Evolutionary conservation across 2,888 invertebrate species (phyloP), one percentile per base, ranked within the genome.

Genomic region (Cerceris rybyensis): DNA sequence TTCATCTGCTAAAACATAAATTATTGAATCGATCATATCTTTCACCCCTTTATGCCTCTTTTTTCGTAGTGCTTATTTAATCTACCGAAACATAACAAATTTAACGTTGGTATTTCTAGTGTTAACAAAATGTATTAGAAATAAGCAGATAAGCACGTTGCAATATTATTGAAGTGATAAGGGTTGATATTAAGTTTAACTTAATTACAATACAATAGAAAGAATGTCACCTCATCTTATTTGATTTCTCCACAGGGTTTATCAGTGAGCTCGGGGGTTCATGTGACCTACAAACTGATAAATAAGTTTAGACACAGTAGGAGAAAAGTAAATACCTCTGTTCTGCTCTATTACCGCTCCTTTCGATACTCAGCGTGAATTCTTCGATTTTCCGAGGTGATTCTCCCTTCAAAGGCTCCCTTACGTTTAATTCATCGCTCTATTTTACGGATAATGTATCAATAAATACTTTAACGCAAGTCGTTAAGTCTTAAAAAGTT

Each of bases 321-420:
- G 68, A 57, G 58, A 66, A 78, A 80, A 78, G 80, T 80, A 80
- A 80, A 75, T 75, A 78, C 58, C 74, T 58, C 58, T 78, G 75
- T 80, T 80, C 68, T 54, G 50, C 58, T 66, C 61, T 57, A 69
- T 78, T 78, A 68, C 58, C 58, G 68, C 50, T 41, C 57, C 61
- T 71, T 67, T 69, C 61, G 70, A 72, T 72, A 69, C 76, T 43
- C 77, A 73, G 64, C 69, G 59, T 77, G 73, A 77, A 64, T 50
- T 50, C 46, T 50, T 59, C 70, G 55, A 65, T 68, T 68, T 78
- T 58, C 70, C 39, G 61, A 42, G 39, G 42, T 4, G 28, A 28
- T 28, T 28, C 28, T 28, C 28, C 28, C 28, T 55, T 11, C 52
- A 7, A 28, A 8, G 9, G 6, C n/a, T 58, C 58, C 17, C 39